These are phyloP conservation scores for Podargus strigoides DNA, from an alignment of 2,797 vertebrate genomes.

Conservation along the genomic window DNA sequence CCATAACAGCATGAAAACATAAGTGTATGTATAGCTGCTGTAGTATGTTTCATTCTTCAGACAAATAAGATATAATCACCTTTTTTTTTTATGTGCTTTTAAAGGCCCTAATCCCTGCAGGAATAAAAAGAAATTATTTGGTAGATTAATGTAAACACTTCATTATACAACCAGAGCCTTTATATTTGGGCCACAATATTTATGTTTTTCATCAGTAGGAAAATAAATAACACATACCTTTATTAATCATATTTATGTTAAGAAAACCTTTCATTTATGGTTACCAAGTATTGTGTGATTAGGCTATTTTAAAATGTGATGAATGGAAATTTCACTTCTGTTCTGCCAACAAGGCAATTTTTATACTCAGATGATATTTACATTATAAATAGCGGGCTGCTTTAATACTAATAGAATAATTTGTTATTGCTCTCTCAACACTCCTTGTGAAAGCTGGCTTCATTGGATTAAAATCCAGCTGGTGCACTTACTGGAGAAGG, in stretches of 20 bases:
- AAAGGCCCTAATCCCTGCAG: background rate
- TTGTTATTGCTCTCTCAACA: conserved; percentile 33
- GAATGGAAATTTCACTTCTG: conserved; percentile 3
- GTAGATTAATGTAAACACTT: background rate
- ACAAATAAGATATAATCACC: background rate
- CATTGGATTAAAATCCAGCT: background rate
- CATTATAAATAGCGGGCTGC: conserved; percentile 33
- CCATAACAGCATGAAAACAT: background rate
- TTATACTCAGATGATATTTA: conserved; percentile 30
- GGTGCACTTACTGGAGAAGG: fast-evolving
- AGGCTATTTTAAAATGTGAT: background rate
- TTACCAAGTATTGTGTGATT: background rate
- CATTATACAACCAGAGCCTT: background rate
- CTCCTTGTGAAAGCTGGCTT: background rate
- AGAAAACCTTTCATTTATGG: background rate
- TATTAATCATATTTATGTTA: conserved; percentile 12
- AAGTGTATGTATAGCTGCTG: background rate
- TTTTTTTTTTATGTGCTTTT: background rate
- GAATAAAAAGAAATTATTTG: background rate
- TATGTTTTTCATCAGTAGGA: background rate
- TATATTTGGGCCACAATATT: background rate
- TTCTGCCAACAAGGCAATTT: background rate
- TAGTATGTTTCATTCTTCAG: background rate
- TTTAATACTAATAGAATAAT: conserved; percentile 41
- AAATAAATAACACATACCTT: background rate